These are phyloP conservation scores for Phodopus roborovskii DNA, from an alignment of 2,113 vertebrate genomes.

Conservation along the genomic window DNA sequence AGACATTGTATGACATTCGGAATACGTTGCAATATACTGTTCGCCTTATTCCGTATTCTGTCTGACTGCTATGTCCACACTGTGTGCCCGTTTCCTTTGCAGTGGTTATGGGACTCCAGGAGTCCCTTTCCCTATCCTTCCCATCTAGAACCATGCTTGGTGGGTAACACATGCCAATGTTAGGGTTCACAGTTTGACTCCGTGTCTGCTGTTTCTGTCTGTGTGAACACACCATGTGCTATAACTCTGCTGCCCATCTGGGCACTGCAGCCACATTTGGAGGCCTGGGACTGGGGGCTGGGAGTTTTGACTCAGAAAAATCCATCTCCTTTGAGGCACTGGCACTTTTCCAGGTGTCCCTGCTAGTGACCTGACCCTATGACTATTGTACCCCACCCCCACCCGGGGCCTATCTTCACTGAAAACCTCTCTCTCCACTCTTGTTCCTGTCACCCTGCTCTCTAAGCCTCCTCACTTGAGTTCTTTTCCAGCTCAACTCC, in stretches of 20 bases:
- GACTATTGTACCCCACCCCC: neutral
- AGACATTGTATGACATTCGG: neutral
- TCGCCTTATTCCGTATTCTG: neutral
- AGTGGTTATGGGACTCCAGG: rapidly evolving
- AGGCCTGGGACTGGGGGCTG: neutral
- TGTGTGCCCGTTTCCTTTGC: neutral
- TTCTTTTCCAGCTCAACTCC: neutral
- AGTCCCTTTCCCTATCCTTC: neutral
- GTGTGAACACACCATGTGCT: rapidly evolving
- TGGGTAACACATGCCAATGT: rapidly evolving
- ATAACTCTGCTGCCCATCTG: neutral
- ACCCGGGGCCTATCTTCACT: neutral
- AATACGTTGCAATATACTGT: neutral
- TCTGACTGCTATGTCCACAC: rapidly evolving
- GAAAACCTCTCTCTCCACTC: neutral
- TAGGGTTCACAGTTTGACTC: neutral
- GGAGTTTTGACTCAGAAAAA: neutral
- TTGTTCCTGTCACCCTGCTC: neutral
- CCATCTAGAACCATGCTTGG: rapidly evolving
- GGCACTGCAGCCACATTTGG: rapidly evolving
- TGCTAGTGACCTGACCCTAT: neutral
- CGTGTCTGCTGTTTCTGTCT: rapidly evolving
- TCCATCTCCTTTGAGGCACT: neutral
- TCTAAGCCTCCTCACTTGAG: neutral
- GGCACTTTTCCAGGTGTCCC: neutral